Evolutionary conservation across 2,888 invertebrate genomes (phyloP), one percentile per base, ranked within the genome.

Genomic region (Sabatieria punctata): DNA sequence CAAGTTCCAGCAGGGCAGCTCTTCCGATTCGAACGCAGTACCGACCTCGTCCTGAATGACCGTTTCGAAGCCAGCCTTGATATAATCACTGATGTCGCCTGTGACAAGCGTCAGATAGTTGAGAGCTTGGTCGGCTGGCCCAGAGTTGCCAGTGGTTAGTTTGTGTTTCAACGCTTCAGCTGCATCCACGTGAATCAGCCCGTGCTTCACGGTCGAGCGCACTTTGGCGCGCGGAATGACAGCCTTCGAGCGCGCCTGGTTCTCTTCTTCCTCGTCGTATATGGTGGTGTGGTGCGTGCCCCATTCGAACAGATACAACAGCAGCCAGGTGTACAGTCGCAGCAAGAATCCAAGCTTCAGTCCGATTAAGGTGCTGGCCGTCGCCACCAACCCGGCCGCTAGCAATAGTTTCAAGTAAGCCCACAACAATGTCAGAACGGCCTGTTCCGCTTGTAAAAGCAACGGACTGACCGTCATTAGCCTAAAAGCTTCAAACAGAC

Each of bases 1-100:
- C 41, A 67, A 55, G 55, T 67, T 67, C 67, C 67, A 67, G 33
- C 15, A 19, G 13, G 47, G 47, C 23, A 47, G 36, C 22, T 42
- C 21, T 23, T 42, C 24, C 42, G 26, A 8, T 4, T 22, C 19
- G 23, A 39, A 23, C 11, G 11, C 11, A 15, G 15, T 8, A 15
- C 11, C 8, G 30, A 30, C 8, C 8, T 37, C 37, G 37, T 19
- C 23, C 39, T 19, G 19, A 4, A 8, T n/a, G 23, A 40, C 23
- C 11, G 23, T n/a, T 22, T 40, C 40, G n/a, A 40, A n/a, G 40
- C 40, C 40, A 24, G 40, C 40, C 40, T 40, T 40, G 40, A 40
- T 6, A 22, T 23, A 40, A 24, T 40, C 40, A 11, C 21, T 11
- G 11, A 24, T 11, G 23, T 40, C 40, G 4, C 11, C 40, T 11